Percentiles rank a stretch among this genome's conserved stretches.
These are phyloP conservation scores for Chaunax sp. DNA, from an alignment of 2,797 vertebrate genomes.

Conservation along the genomic window DNA sequence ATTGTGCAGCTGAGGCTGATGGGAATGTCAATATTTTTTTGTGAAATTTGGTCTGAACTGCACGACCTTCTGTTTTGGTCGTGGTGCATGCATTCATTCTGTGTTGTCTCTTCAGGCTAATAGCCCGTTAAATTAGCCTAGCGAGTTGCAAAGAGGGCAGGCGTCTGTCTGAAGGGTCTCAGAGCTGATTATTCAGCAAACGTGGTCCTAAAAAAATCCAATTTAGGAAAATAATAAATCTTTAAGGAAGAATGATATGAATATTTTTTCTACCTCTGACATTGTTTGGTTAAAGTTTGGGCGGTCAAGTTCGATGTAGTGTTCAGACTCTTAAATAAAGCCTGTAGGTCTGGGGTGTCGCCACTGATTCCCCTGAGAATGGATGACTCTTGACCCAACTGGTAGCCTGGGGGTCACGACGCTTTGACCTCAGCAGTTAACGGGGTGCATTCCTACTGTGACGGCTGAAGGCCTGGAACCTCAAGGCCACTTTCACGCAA, in stretches of 20 bases:
- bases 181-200: conserved; percentile 42
- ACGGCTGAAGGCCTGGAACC: conserved; percentile 47
- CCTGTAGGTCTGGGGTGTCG: conserved; percentile 68
- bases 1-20: neutral
- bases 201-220: neutral
- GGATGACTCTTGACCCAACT: conserved; percentile 57
- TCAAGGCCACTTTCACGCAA: conserved; percentile 51
- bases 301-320: conserved; percentile 57
- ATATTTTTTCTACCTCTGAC: neutral
- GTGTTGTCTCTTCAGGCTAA: conserved; percentile 54
- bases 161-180: conserved; percentile 27
- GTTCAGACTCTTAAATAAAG: conserved; percentile 52
- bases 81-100: conserved; percentile 52
- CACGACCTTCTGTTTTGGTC: conserved; percentile 73
- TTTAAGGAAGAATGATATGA: conserved; percentile 28
- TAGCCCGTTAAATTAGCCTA: conserved; percentile 51
- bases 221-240: conserved; percentile 40
- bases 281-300: conserved; percentile 27
- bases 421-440: conserved; percentile 73
- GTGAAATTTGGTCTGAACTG: conserved; percentile 21
- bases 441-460: conserved; percentile 71
- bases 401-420: conserved; percentile 68
- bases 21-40: neutral
- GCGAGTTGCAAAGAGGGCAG: conserved; percentile 35
- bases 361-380: conserved; percentile 65